These are phyloP conservation scores for Pampus argenteus DNA, from an alignment of 2,797 vertebrate species.

Conservation along the genomic window DNA sequence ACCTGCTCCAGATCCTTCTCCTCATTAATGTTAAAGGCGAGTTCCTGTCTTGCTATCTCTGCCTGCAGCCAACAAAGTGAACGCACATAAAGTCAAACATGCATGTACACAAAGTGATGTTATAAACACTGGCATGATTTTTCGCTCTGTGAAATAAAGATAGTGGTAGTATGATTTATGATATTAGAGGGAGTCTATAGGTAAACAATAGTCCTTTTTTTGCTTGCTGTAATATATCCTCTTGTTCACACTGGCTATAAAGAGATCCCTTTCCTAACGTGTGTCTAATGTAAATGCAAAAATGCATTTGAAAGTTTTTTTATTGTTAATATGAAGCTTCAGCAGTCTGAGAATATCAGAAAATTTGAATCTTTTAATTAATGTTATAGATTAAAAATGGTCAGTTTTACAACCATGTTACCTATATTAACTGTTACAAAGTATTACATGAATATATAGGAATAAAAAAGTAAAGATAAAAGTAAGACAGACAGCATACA, in stretches of 20 bases:
- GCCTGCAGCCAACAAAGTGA: constrained; percentile 61
- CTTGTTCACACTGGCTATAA: too few relatives aligned
- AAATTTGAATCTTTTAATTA: background rate
- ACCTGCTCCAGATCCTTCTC: constrained; percentile 80
- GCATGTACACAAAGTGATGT: constrained; percentile 8
- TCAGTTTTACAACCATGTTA: background rate
- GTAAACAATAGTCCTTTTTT: background rate
- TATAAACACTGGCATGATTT: background rate
- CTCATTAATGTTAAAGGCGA: constrained; percentile 62
- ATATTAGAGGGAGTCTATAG: background rate
- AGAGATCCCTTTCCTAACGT: too few relatives aligned
- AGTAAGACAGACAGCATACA: background rate
- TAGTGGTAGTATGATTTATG: background rate
- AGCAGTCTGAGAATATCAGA: too few relatives aligned
- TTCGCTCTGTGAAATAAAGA: background rate
- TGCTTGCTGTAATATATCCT: too few relatives aligned
- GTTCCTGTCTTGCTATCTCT: constrained; percentile 50
- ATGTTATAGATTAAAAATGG: background rate
- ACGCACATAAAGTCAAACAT: constrained; percentile 18
- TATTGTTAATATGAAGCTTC: too few relatives aligned
- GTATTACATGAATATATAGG: background rate
- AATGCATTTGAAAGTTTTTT: too few relatives aligned
- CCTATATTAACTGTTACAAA: background rate
- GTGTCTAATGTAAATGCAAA: too few relatives aligned
- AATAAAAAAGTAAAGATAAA: background rate